These are phyloP conservation scores for Aleiodes leptofemur DNA, from an alignment of 2,888 invertebrate genomes.

Conservation along the genomic window DNA sequence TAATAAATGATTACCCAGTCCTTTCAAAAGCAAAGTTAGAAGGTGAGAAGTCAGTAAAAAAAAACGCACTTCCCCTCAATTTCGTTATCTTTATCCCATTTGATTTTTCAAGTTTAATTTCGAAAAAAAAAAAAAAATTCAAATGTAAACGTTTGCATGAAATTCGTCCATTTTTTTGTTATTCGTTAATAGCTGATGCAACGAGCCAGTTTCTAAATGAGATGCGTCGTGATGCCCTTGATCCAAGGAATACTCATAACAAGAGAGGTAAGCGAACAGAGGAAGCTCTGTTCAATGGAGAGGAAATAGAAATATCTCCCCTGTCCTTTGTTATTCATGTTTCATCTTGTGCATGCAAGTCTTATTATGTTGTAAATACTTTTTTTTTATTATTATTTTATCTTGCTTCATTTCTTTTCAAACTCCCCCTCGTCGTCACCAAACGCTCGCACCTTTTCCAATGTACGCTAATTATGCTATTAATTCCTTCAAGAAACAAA, in stretches of 20 bases:
- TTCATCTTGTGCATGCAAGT: constrained; percentile 15
- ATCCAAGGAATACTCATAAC: constrained; percentile 60
- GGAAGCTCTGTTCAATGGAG: constrained; percentile 19
- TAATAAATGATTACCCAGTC: neutral
- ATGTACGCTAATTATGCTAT: constrained; percentile 22
- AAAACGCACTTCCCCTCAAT: no score
- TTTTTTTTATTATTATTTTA: constrained; percentile 24
- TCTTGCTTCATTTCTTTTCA: neutral
- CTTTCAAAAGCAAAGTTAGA: constrained; percentile 17
- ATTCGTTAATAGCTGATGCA: constrained; percentile 65
- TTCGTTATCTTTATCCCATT: constrained; percentile 1
- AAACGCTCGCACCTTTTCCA: constrained; percentile 44
- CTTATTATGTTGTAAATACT: neutral
- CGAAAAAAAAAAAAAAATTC: constrained; percentile 4
- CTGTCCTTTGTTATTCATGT: constrained; percentile 18
- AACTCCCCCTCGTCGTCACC: constrained; percentile 23
- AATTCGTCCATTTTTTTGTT: constrained; percentile 56
- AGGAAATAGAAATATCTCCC: neutral
- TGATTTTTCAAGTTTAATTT: constrained; percentile 4
- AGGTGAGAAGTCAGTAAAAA: constrained; percentile 29
- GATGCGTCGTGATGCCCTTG: constrained; percentile 67
- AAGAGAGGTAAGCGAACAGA: constrained; percentile 64
- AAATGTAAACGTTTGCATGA: constrained; percentile 53
- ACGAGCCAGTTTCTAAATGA: constrained; percentile 70
- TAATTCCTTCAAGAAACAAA: neutral